Base-by-base conservation (phyloP, 2,888 invertebrate species). In the Pristionchus entomophagus region DNA sequence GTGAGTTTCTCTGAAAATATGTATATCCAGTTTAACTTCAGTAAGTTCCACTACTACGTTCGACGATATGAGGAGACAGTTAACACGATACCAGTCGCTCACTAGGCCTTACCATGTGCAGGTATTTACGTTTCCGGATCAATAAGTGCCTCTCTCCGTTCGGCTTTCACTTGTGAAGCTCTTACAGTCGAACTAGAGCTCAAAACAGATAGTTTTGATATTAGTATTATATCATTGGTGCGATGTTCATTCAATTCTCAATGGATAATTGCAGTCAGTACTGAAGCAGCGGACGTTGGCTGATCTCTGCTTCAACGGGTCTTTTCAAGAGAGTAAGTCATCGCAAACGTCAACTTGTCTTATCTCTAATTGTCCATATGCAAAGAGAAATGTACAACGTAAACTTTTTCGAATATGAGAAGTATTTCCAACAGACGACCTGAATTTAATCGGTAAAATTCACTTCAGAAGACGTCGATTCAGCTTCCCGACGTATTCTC, bases 401-500 rank as follows among this genome's bases (percentile, higher is more conserved):
- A 8, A 56, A n/a, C n/a, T n/a, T n/a, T n/a, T n/a, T n/a, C n/a
- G 17, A 49, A 49, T 49, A 49, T 49, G 10, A 17, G 17, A 12
- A 12, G 49, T 49, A 8, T 49, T 17, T 49, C 49, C 17, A 49
- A 49, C 17, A 12, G 49, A 49, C 17, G 49, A 17, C 17, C 49
- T 49, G 49, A 49, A 12, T 8, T 49, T 8, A 12, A 49, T 49
- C 17, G 49, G 8, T 17, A 17, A 49, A 8, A 12, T n/a, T n/a
- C n/a, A n/a, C n/a, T 56, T 69, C 69, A 69, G 69, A 69, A 69
- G 69, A 69, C 69, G 69, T 69, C 41, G 69, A 38, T 22, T 69
- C 38, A 1, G 19, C 69, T 0, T 69, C 69, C 22, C 69, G 38
- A 22, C 69, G 69, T 22, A 69, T 69, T 69, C 69, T 69, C 8